Evolutionary conservation across 2,888 invertebrate species (phyloP).

Genomic region (Abrostola triplasia): DNA sequence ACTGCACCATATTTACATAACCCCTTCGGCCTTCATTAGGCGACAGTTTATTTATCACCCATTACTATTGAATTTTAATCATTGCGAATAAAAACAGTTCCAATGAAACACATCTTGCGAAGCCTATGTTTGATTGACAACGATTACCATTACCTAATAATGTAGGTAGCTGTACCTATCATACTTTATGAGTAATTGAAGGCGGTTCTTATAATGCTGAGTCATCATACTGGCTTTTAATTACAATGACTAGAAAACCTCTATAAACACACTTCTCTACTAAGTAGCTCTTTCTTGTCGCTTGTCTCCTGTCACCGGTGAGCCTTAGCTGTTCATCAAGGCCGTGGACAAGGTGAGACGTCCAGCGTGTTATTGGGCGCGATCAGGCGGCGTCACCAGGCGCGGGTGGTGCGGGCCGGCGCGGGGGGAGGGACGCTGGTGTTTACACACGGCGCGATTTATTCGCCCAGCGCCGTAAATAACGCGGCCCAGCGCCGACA

Average conservation of each 20-base stretch:
- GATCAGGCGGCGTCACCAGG: slow-evolving; percentile 12
- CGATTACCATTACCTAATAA: neutral
- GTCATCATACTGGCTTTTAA: neutral
- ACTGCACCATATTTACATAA: slow-evolving; percentile 30
- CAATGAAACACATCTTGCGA: neutral
- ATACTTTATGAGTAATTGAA: too few relatives aligned
- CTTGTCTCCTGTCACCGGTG: too few relatives aligned
- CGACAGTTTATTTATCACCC: slow-evolving; percentile 22
- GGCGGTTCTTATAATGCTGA: too few relatives aligned
- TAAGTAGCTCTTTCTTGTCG: too few relatives aligned
- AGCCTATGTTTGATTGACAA: neutral
- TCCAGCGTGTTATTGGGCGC: slow-evolving; percentile 24
- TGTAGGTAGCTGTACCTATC: too few relatives aligned
- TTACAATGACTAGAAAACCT: neutral
- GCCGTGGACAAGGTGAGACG: slow-evolving; percentile 15
- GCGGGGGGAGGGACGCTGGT: slow-evolving; percentile 41
- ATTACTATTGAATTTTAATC: slow-evolving; percentile 10
- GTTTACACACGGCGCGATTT: slow-evolving; percentile 83
- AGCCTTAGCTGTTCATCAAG: too few relatives aligned
- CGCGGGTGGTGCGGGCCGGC: neutral
- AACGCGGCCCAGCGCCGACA: slow-evolving; percentile 77
- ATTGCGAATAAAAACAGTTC: neutral
- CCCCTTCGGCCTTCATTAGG: slow-evolving; percentile 35
- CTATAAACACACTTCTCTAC: too few relatives aligned
- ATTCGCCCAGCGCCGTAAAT: slow-evolving; percentile 77